Conservation (phyloP, 2,888 invertebrate species). For the Acrocyrtus sp. region DNA sequence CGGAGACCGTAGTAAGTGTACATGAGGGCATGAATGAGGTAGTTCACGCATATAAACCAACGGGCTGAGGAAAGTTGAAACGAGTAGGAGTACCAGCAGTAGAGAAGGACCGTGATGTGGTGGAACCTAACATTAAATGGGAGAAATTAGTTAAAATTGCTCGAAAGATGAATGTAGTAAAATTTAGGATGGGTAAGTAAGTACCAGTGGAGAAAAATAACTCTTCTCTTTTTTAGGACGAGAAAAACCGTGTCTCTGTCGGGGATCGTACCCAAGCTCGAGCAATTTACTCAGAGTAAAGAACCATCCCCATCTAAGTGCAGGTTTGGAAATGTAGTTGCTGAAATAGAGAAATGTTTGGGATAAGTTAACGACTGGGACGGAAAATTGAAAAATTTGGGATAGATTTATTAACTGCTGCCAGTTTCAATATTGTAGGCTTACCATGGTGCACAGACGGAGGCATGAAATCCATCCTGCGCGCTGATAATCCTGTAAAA, state of each 20-base stretch:
- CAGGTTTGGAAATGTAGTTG: constrained; percentile 78
- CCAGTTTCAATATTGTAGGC: no score
- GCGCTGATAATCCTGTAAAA: constrained; percentile 81
- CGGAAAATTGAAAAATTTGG: no score
- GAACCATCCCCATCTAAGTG: constrained; percentile 97
- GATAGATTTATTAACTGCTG: no score
- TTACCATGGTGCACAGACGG: constrained; percentile 92
- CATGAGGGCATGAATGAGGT: constrained; percentile 91
- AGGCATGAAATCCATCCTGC: constrained; percentile 92
- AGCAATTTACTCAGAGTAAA: constrained; percentile 97
- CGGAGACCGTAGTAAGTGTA: constrained; percentile 75
- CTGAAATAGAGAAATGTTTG: no score
- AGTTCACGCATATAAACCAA: constrained; percentile 97
- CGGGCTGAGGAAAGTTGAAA: constrained; percentile 90
- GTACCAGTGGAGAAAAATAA: constrained; percentile 92
- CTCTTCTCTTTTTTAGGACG: constrained; percentile 89
- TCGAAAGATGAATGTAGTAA: background rate
- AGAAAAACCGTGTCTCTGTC: constrained; percentile 96
- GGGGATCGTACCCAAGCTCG: no score
- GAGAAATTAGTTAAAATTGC: background rate
- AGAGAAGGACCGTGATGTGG: constrained; percentile 93
- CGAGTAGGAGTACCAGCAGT: constrained; percentile 93
- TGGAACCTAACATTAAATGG: constrained; percentile 73
- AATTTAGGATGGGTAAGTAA: background rate
- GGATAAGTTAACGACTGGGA: no score